Base-by-base conservation (phyloP, 1,140 invertebrate species). In the Anthonomus grandis region DNA sequence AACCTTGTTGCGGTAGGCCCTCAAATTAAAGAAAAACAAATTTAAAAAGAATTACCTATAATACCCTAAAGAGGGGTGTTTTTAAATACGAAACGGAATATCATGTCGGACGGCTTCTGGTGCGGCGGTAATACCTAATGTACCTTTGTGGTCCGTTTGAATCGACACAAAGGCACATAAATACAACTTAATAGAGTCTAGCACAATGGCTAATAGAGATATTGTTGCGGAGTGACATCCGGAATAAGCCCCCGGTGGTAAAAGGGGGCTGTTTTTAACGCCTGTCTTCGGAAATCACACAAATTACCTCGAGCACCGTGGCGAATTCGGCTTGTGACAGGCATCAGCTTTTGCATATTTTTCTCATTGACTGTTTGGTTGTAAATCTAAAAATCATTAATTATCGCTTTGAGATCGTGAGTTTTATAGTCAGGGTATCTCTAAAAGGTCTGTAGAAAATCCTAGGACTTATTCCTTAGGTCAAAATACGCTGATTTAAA, bases 131-230 rank as follows among this genome's bases (percentile, higher is more conserved):
- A 55, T 55, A 55, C n/a, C n/a, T n/a, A n/a, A n/a, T n/a, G n/a
- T n/a, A n/a, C 52, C 41, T 37, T 55, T 52, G 22, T 52, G 38
- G 15, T 23, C 38, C 10, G 36, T 27, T 31, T 25, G n/a, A 19
- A 53, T 38, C 49, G 39, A 42, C 19, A 54, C 49, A 51, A 64
- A 56, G 39, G 49, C 51, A 55, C 63, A 60, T 67, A 67, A 67
- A 65, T 65, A 64, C 62, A 65, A 65, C 56, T 65, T 65, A 65
- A 65, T 65, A 65, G 62, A 65, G 54, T 65, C 19, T 31, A 31
- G 36, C 53, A 65, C 64, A 65, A 65, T 65, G 49, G 53, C 55
- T 65, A 65, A 65, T 65, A 65, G 64, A 65, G 64, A 65, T 66
- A 63, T 65, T 65, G 63, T 65, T 63, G 49, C 34, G 25, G 64